These are phyloP conservation scores for Etheostoma perlongum DNA, from an alignment of 2,797 vertebrate species.

Conservation along the genomic window DNA sequence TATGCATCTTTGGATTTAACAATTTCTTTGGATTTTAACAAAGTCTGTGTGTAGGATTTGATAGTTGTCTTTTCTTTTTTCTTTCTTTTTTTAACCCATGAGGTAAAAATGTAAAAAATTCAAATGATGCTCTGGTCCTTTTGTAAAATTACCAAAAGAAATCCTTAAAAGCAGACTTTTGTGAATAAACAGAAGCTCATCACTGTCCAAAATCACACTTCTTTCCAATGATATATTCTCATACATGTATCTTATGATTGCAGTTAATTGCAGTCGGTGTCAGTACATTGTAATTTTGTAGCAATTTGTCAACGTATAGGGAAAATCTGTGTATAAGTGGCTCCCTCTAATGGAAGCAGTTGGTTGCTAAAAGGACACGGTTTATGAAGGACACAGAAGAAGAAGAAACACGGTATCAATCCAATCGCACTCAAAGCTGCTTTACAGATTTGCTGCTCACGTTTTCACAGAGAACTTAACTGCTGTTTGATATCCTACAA, in stretches of 20 bases:
- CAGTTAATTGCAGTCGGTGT: slow-evolving; percentile 9
- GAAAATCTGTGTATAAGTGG: slow-evolving; percentile 50
- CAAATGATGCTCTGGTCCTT: slow-evolving; percentile 10
- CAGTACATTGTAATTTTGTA: background rate
- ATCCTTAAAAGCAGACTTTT: background rate
- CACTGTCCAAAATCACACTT: slow-evolving; percentile 9
- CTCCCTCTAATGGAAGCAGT: slow-evolving; percentile 68
- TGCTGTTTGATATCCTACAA: slow-evolving; percentile 2
- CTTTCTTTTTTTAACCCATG: background rate
- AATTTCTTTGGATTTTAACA: background rate
- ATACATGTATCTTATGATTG: background rate
- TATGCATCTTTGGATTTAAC: slow-evolving; percentile 31
- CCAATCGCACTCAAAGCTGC: background rate
- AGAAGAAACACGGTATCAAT: background rate
- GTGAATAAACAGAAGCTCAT: slow-evolving; percentile 17
- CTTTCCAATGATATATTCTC: background rate
- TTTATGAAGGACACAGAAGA: slow-evolving; percentile 1
- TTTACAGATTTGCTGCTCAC: background rate
- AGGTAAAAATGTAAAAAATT: background rate
- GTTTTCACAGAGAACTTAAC: slow-evolving; percentile 27
- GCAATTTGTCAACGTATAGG: slow-evolving; percentile 24
- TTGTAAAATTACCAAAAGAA: slow-evolving; percentile 14
- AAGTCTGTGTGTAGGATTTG: background rate
- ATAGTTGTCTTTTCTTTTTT: background rate
- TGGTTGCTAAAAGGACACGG: slow-evolving; percentile 16